Conservation (phyloP, 1,140 invertebrate species). For the Drosophila serrata region DNA sequence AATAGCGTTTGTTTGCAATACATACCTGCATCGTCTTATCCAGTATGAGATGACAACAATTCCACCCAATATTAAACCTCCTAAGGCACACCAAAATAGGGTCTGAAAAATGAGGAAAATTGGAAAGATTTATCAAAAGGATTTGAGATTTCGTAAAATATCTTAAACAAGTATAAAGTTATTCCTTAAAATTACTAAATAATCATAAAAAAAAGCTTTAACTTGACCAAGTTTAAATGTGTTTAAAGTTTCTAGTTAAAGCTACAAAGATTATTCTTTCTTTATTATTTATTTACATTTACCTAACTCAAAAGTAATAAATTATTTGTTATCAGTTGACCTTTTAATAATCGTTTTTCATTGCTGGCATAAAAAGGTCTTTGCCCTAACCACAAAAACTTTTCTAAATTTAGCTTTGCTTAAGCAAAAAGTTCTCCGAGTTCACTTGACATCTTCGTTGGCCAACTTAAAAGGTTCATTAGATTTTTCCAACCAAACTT, state of each 20-base stretch:
- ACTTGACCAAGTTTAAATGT: neutral
- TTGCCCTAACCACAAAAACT: neutral
- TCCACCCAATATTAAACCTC: slow-evolving; percentile 82
- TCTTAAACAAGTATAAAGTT: neutral
- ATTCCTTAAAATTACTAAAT: neutral
- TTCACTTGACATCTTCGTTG: slow-evolving; percentile 46
- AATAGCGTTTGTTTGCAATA: slow-evolving; percentile 4
- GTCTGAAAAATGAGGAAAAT: slow-evolving; percentile 51
- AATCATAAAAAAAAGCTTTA: neutral
- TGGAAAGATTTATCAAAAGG: accelerated
- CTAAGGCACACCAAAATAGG: slow-evolving; percentile 85
- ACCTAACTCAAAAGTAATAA: slow-evolving; percentile 15
- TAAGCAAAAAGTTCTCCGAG: slow-evolving; percentile 26
- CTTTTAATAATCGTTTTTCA: slow-evolving; percentile 4
- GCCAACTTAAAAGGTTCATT: slow-evolving; percentile 39
- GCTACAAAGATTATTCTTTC: neutral
- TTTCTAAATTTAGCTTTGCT: neutral
- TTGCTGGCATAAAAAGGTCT: slow-evolving; percentile 3
- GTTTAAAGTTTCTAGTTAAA: neutral
- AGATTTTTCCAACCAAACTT: slow-evolving; percentile 1
- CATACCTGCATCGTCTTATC: slow-evolving; percentile 85
- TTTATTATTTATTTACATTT: neutral
- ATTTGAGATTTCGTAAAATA: neutral
- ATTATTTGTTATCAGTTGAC: slow-evolving; percentile 14
- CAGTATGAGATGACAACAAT: slow-evolving; percentile 85